phyloP scores from a whole-genome alignment of 2,888 invertebrate genomes.

The Thumatha senex region DNA sequence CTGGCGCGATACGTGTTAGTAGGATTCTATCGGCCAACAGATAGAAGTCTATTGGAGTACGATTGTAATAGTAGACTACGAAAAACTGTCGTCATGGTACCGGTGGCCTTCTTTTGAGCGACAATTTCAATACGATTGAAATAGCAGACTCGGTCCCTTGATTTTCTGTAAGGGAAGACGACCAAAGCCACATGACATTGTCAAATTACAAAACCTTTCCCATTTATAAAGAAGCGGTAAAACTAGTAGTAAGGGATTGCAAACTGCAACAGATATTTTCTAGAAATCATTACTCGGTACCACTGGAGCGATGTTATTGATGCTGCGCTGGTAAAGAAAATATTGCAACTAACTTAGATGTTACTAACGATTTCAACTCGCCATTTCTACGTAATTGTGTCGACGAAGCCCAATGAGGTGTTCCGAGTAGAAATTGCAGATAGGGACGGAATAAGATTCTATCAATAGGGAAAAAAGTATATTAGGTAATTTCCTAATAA shows the following conservation, averaged over 20 bases:
- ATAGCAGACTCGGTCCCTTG: too few species aligned
- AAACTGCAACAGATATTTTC: conserved; percentile 16
- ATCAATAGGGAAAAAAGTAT: background rate
- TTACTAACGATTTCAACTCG: conserved; percentile 18
- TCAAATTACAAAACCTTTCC: background rate
- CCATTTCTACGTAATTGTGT: conserved; percentile 14
- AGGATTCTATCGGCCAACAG: too few species aligned
- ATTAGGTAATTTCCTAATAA: background rate
- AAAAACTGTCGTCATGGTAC: too few species aligned
- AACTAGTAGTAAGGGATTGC: background rate
- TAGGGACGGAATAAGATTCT: conserved; percentile 1
- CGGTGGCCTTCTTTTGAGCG: too few species aligned
- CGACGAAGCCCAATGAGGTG: conserved; percentile 7
- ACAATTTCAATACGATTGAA: too few species aligned
- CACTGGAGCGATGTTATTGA: conserved; percentile 19
- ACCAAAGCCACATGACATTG: background rate
- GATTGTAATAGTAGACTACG: too few species aligned
- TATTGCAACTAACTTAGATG: conserved; percentile 15
- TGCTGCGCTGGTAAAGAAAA: conserved; percentile 18
- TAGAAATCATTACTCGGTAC: conserved; percentile 17
- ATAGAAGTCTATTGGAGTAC: too few species aligned
- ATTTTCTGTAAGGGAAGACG: too few species aligned
- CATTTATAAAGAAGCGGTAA: too few species aligned
- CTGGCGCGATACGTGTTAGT: too few species aligned
- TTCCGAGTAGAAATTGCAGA: conserved; percentile 6